Percentiles rank a stretch among this genome's conserved stretches.
Evolutionary conservation across 2,113 vertebrate genomes (phyloP).

Genomic region (Struthidea cinerea): DNA sequence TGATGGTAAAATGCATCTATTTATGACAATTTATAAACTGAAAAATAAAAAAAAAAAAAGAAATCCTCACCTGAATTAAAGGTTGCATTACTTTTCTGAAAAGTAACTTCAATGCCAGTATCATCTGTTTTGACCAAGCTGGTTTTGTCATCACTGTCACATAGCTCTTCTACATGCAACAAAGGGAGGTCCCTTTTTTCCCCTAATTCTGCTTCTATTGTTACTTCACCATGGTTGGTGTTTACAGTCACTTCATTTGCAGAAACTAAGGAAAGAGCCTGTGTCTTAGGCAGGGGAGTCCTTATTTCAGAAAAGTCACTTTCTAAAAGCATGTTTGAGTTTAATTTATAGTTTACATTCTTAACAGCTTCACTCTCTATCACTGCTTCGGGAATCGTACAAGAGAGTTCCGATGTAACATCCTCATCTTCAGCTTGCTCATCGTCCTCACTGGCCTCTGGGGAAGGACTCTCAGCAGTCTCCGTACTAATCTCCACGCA

Average conservation of each 20-base stretch:
- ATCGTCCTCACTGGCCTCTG: not conserved
- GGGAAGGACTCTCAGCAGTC: not conserved
- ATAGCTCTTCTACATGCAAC: not conserved
- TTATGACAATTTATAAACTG: not conserved
- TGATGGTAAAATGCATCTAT: not conserved
- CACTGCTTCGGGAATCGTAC: not conserved
- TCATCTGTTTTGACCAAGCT: not conserved
- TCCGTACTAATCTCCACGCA: not conserved
- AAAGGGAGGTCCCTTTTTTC: not conserved
- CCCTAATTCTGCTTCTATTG: not conserved
- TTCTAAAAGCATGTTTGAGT: not conserved
- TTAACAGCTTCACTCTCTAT: not conserved
- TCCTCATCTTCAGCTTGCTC: not conserved
- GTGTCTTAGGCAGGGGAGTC: not conserved
- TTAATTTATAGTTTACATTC: not conserved
- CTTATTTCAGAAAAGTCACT: not conserved
- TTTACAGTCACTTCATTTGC: not conserved
- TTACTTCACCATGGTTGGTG: not conserved
- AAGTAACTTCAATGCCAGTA: not conserved
- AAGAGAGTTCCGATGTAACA: not conserved
- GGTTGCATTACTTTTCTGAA: not conserved
- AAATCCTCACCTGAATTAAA: constrained; percentile 60
- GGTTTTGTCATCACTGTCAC: not conserved
- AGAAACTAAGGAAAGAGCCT: not conserved
- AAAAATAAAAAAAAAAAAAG: not conserved